Percentiles rank a stretch among this genome's conserved stretches.
Evolutionary conservation across 2,113 vertebrate species (phyloP).

Genomic region (Clarias magur): DNA sequence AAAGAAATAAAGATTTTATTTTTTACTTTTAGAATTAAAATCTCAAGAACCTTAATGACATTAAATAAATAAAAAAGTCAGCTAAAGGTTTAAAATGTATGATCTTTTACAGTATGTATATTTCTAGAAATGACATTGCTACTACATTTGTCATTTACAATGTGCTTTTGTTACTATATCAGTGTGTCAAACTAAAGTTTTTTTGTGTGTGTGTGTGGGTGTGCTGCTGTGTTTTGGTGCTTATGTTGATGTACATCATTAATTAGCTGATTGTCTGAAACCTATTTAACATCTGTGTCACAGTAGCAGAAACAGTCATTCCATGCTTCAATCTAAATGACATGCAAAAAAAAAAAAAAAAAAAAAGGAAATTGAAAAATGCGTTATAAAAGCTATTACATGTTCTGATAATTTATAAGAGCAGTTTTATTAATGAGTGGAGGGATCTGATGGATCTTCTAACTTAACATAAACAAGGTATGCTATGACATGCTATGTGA

Average conservation of each 20-base stretch:
- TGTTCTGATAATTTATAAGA: neutral
- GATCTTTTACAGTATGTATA: no score
- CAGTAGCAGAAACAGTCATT: constrained; percentile 20
- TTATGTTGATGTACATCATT: constrained; percentile 24
- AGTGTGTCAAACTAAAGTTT: neutral
- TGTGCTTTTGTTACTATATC: neutral
- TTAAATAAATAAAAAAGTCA: neutral
- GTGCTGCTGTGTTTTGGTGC: neutral
- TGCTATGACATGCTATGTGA: neutral
- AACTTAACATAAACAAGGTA: no score
- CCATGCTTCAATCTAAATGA: neutral
- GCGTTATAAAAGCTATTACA: neutral
- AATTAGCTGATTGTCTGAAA: constrained; percentile 30
- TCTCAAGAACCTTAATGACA: neutral
- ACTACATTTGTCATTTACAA: neutral
- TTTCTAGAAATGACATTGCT: neutral
- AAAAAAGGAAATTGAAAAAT: neutral
- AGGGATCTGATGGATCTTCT: neutral
- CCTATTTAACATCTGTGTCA: constrained; percentile 28
- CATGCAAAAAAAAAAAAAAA: neutral
- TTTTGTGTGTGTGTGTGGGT: neutral
- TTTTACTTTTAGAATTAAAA: neutral
- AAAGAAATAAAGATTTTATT: no score
- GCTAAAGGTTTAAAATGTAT: neutral
- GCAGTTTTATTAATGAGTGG: neutral